A percentile compares a stretch with the other conserved stretches of the same genome.
phyloP scores from a whole-genome alignment of 2,888 invertebrate species.

The Diarsia mendica region DNA sequence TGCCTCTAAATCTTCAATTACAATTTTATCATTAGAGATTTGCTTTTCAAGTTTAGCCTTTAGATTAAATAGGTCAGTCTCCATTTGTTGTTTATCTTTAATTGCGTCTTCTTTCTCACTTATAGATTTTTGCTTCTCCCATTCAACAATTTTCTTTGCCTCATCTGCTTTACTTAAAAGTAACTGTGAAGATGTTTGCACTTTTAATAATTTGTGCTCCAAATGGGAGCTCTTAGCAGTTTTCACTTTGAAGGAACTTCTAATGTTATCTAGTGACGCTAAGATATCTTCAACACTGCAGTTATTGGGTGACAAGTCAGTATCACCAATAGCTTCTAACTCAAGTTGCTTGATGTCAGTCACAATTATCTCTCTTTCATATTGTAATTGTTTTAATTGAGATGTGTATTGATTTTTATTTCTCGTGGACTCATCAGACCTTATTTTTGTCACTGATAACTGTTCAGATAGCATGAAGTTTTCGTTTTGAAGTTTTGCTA shows the following conservation, averaged over 20 bases:
- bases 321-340: constrained; percentile 79
- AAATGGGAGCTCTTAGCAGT: constrained; percentile 70
- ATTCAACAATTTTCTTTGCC: constrained; percentile 83
- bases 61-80: constrained; percentile 75
- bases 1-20: constrained; percentile 81
- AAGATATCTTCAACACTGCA: constrained; percentile 77
- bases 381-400: constrained; percentile 74
- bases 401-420: constrained; percentile 76
- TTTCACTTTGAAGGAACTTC: constrained; percentile 74
- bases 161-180: constrained; percentile 84
- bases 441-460: constrained; percentile 73
- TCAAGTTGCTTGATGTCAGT: constrained; percentile 82
- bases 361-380: constrained; percentile 79
- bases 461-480: constrained; percentile 76
- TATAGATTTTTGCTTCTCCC: constrained; percentile 83
- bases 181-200: constrained; percentile 83
- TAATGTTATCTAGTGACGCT: constrained; percentile 78
- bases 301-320: constrained; percentile 72
- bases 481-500: constrained; percentile 78
- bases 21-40: constrained; percentile 71
- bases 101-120: constrained; percentile 84
- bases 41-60: constrained; percentile 78
- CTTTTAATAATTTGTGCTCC: constrained; percentile 63
- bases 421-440: constrained; percentile 72
- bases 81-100: constrained; percentile 75